Percentiles rank a stretch among this genome's conserved stretches.
Evolutionary conservation across 1,140 invertebrate genomes (phyloP).

Genomic region (Drosophila saltans): DNA sequence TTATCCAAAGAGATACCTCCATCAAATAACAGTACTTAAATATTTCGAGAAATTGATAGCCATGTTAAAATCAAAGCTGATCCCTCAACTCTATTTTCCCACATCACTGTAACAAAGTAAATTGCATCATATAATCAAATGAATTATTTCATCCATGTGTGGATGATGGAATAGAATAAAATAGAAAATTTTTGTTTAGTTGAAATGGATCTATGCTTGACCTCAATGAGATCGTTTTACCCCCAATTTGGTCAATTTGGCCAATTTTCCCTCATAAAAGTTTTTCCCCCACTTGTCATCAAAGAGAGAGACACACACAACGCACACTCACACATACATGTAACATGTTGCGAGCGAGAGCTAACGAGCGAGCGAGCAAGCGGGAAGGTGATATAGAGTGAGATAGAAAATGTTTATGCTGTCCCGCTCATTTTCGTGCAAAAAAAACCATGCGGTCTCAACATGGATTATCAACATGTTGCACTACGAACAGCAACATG

Average conservation of each 20-base stretch:
- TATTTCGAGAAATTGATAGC: no score
- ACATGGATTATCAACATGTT: conserved; percentile 24
- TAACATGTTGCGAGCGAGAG: background rate
- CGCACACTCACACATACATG: background rate
- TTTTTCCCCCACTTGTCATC: background rate
- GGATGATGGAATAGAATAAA: background rate
- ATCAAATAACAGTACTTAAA: no score
- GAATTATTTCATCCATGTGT: conserved; percentile 1
- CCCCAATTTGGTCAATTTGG: conserved; percentile 22
- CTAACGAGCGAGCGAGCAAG: background rate
- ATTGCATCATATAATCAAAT: conserved; percentile 5
- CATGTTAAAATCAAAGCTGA: no score
- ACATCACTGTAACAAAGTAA: background rate
- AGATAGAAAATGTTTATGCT: conserved; percentile 14
- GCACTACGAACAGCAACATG: conserved; percentile 40
- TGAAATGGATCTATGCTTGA: conserved; percentile 43
- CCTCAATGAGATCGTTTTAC: conserved; percentile 36
- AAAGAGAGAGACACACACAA: background rate
- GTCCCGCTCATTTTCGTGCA: conserved; percentile 57
- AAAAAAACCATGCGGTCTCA: conserved; percentile 10
- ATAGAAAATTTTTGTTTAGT: background rate
- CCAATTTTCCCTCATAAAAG: conserved; percentile 57
- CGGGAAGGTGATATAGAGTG: conserved; percentile 4
- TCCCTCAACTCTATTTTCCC: no score
- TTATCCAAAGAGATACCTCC: no score